Percentiles rank a stretch among this genome's conserved stretches.
These are phyloP conservation scores for Tyrannus savana DNA, from an alignment of 2,113 vertebrate species.

Conservation along the genomic window DNA sequence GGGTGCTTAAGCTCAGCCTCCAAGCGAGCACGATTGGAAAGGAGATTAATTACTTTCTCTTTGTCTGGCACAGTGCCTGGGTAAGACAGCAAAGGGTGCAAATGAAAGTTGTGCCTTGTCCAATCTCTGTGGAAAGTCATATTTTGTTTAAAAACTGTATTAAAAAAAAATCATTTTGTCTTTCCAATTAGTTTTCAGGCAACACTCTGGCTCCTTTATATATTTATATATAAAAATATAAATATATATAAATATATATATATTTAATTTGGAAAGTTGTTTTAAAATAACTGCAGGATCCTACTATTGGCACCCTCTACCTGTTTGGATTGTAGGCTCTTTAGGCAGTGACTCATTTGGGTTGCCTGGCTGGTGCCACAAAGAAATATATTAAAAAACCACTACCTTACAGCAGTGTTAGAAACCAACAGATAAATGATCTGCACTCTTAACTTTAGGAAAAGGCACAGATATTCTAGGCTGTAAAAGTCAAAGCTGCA, in stretches of 20 bases:
- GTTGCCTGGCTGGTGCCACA: background rate
- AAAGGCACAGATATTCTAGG: background rate
- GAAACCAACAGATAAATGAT: background rate
- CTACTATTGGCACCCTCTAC: background rate
- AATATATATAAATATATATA: too few relatives aligned
- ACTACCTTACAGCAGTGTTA: background rate
- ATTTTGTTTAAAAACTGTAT: background rate
- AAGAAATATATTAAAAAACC: background rate
- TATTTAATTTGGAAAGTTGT: background rate
- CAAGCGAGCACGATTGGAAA: background rate
- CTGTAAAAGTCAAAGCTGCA: background rate
- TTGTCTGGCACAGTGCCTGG: background rate
- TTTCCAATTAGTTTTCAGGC: background rate
- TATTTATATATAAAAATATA: too few relatives aligned
- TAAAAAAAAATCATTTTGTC: too few relatives aligned
- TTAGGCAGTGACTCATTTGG: background rate
- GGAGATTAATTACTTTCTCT: background rate
- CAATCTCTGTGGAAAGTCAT: background rate
- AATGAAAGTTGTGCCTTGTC: background rate
- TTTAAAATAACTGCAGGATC: background rate
- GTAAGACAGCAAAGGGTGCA: background rate
- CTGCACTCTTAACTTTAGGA: background rate
- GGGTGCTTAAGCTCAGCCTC: slow-evolving; percentile 3
- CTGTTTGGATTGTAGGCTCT: background rate
- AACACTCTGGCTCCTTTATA: background rate